Evolutionary conservation across 2,888 invertebrate species (phyloP).

Genomic region (Keiferia lycopersicella): DNA sequence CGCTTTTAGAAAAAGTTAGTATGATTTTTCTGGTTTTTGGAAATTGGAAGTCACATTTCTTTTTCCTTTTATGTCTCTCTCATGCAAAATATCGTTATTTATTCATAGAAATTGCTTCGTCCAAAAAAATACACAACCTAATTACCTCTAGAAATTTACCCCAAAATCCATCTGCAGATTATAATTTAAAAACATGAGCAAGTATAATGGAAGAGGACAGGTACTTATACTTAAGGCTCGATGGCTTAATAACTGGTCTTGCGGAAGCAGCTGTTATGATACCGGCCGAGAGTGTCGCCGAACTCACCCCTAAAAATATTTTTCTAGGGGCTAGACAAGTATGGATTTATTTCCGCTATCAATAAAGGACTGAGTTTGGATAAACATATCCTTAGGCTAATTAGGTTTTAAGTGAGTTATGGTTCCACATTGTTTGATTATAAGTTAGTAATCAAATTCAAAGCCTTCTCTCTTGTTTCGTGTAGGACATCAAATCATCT

Average conservation of each 20-base stretch:
- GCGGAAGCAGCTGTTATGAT: slow-evolving; percentile 79
- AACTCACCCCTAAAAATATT: slow-evolving; percentile 71
- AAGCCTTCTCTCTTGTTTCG: too few relatives aligned
- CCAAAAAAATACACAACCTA: slow-evolving; percentile 41
- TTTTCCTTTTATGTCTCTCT: background rate
- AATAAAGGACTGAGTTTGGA: background rate
- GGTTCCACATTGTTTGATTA: too few relatives aligned
- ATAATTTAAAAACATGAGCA: slow-evolving; percentile 75
- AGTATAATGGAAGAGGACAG: slow-evolving; percentile 56
- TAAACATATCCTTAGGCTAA: background rate
- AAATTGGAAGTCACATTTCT: too few relatives aligned
- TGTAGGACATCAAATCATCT: too few relatives aligned
- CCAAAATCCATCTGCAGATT: slow-evolving; percentile 62
- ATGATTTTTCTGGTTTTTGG: too few relatives aligned
- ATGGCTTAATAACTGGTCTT: slow-evolving; percentile 79
- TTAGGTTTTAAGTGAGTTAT: too few relatives aligned
- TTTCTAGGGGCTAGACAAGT: slow-evolving; percentile 35
- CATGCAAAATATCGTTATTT: background rate
- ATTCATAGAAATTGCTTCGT: slow-evolving; percentile 11
- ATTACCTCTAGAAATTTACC: slow-evolving; percentile 48
- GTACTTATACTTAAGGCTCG: slow-evolving; percentile 53
- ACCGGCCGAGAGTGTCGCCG: slow-evolving; percentile 74
- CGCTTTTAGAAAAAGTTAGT: too few relatives aligned
- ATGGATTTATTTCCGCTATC: background rate
- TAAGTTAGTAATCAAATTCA: too few relatives aligned